Evolutionary conservation across 2,797 vertebrate species (phyloP).

Genomic region (Poeciliopsis paucimaculata): DNA sequence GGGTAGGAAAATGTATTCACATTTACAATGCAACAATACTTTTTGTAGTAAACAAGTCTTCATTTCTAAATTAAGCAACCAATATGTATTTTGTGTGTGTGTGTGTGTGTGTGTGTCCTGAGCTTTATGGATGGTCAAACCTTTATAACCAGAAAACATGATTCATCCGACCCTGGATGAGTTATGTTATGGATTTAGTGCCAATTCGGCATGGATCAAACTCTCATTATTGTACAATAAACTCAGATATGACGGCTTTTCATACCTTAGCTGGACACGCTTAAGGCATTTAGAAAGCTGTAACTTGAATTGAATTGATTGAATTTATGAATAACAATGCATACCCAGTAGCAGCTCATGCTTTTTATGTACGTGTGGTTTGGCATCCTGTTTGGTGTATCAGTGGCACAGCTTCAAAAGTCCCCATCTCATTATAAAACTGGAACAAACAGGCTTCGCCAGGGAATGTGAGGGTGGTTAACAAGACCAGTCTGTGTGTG

Average conservation of each 20-base stretch:
- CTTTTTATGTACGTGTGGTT: slow-evolving; percentile 15
- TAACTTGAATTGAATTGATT: neutral
- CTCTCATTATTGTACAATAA: slow-evolving; percentile 8
- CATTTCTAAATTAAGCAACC: neutral
- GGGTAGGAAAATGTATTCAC: neutral
- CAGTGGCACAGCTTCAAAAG: slow-evolving; percentile 66
- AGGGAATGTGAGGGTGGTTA: slow-evolving; percentile 72
- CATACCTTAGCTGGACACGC: neutral
- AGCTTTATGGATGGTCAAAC: neutral
- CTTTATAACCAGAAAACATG: slow-evolving; percentile 3
- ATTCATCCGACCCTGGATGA: slow-evolving; percentile 3
- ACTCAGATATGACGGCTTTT: slow-evolving; percentile 2
- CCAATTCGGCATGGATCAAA: neutral
- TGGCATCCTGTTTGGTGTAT: slow-evolving; percentile 47
- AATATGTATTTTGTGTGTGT: neutral
- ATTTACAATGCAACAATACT: neutral
- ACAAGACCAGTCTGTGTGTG: slow-evolving; percentile 73
- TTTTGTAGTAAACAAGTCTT: neutral
- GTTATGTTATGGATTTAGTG: neutral
- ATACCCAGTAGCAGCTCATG: slow-evolving; percentile 23
- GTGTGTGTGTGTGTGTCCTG: neutral
- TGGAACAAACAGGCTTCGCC: slow-evolving; percentile 74
- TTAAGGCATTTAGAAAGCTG: slow-evolving; percentile 13
- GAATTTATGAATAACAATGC: slow-evolving; percentile 28
- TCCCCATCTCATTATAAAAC: slow-evolving; percentile 75